Percentiles rank a stretch among this genome's conserved stretches.
Evolutionary conservation across 2,797 vertebrate genomes (phyloP).

Genomic region (Fratercula arctica): DNA sequence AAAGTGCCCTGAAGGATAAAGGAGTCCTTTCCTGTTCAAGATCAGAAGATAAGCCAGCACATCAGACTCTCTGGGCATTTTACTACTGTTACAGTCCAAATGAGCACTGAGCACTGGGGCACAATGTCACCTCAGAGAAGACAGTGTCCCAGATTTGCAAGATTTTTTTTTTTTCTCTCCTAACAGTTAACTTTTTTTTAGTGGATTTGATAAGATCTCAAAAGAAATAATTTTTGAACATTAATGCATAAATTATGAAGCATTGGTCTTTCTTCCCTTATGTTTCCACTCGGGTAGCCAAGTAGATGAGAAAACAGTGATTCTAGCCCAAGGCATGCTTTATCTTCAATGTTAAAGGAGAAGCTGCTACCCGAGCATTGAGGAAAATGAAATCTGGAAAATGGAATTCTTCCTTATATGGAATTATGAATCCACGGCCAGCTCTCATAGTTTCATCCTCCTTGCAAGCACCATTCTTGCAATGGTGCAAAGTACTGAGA

Average conservation of each 20-base stretch:
- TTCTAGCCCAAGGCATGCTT: background rate
- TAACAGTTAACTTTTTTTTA: background rate
- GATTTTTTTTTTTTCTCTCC: background rate
- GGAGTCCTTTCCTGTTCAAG: background rate
- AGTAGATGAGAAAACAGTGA: background rate
- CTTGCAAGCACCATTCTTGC: background rate
- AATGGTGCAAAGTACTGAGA: background rate
- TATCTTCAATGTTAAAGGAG: background rate
- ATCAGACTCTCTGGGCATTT: background rate
- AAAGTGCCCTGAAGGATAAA: background rate
- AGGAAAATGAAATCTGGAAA: constrained; percentile 5
- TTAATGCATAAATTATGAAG: background rate
- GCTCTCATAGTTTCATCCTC: background rate
- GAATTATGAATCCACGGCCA: background rate
- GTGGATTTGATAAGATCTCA: background rate
- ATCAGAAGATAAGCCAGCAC: background rate
- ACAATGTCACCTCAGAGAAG: background rate
- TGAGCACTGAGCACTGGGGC: background rate
- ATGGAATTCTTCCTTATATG: constrained; percentile 46
- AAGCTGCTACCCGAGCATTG: background rate
- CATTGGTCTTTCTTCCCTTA: background rate
- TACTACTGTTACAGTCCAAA: background rate
- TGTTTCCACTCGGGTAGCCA: background rate
- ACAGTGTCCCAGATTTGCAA: background rate
- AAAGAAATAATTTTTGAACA: background rate